Conservation (phyloP, 2,888 invertebrate species). For the Tetragonisca angustula region DNA sequence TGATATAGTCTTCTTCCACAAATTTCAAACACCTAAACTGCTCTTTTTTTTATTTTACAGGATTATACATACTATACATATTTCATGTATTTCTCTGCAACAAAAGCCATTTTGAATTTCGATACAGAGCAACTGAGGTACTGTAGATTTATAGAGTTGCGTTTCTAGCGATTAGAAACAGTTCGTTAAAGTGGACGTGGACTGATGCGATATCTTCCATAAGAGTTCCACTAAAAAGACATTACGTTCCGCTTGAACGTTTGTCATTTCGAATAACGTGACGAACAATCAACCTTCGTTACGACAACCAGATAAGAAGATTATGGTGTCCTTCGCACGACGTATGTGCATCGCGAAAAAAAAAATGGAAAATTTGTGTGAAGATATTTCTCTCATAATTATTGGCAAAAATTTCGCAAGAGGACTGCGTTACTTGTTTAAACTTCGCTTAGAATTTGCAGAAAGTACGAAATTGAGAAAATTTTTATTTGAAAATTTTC, state of each 20-base stretch:
- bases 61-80: no score
- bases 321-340: constrained; percentile 49
- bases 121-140: background rate
- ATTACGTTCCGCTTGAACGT: constrained; percentile 22
- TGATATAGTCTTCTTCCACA: no score
- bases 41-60: no score
- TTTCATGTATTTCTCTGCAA: background rate
- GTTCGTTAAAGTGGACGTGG: background rate
- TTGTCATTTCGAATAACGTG: constrained; percentile 38
- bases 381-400: background rate
- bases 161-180: background rate
- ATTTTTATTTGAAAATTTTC: background rate
- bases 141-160: background rate
- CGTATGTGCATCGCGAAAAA: constrained; percentile 16
- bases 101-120: background rate
- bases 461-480: no score
- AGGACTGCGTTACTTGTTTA: no score
- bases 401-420: background rate
- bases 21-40: no score
- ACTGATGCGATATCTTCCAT: background rate
- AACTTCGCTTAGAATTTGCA: background rate
- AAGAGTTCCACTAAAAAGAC: constrained; percentile 21
- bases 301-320: constrained; percentile 46
- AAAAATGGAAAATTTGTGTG: constrained; percentile 8
- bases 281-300: constrained; percentile 41